Conservation (phyloP, 2,888 invertebrate species). For the Syritta pipiens region DNA sequence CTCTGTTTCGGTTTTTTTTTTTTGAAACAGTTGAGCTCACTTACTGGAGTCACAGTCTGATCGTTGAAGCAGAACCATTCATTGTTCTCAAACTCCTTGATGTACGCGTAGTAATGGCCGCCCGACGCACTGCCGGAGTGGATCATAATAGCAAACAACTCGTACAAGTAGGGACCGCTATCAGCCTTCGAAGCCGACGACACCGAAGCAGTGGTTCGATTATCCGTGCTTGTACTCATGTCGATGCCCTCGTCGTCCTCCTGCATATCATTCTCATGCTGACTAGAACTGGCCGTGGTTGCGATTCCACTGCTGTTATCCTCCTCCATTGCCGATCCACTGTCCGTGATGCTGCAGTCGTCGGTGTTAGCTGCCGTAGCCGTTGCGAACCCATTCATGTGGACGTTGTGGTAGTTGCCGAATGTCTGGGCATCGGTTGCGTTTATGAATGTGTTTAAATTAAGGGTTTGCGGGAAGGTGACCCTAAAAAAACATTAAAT, state of each 20-base stretch:
- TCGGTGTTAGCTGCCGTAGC: constrained; percentile 80
- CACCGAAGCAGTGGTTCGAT: constrained; percentile 71
- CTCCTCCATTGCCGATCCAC: constrained; percentile 85
- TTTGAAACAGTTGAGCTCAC: too few relatives aligned
- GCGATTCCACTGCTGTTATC: constrained; percentile 81
- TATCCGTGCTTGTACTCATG: constrained; percentile 80
- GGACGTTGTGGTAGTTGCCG: constrained; percentile 64
- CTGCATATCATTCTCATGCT: constrained; percentile 77
- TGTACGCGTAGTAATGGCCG: constrained; percentile 95
- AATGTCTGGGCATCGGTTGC: constrained; percentile 72
- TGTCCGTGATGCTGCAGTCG: constrained; percentile 85
- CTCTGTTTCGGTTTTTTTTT: too few relatives aligned
- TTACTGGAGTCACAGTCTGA: constrained; percentile 87
- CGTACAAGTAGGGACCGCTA: constrained; percentile 88
- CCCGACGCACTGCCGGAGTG: constrained; percentile 94
- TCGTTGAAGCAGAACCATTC: constrained; percentile 95
- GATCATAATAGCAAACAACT: constrained; percentile 94
- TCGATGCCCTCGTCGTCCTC: constrained; percentile 87
- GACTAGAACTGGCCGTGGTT: constrained; percentile 77
- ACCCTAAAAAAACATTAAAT: constrained; percentile 81
- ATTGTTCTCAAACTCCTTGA: constrained; percentile 87
- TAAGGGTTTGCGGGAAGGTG: constrained; percentile 88
- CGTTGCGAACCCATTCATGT: constrained; percentile 71
- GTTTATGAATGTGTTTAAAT: constrained; percentile 87
- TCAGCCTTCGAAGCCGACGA: constrained; percentile 74